Conservation (phyloP, 2,888 invertebrate genomes). For the Salpingus planirostris region DNA sequence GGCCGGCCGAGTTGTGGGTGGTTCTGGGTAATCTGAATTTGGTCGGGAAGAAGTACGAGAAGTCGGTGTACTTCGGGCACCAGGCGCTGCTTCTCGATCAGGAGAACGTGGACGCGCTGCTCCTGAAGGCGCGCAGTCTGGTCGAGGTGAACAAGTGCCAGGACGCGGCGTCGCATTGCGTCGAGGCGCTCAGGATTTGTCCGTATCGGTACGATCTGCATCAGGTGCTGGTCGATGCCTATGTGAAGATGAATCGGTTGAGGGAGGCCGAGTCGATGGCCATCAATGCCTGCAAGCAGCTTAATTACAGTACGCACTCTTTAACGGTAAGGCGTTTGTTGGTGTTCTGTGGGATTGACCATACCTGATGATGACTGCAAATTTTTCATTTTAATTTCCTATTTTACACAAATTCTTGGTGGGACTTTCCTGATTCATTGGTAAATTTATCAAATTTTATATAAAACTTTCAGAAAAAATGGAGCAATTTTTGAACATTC, state of each 20-base stretch:
- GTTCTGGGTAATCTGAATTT: constrained; percentile 65
- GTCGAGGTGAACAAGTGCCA: constrained; percentile 56
- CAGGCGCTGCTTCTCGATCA: constrained; percentile 56
- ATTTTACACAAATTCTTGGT: too few species aligned
- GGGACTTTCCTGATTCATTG: too few species aligned
- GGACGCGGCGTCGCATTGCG: constrained; percentile 57
- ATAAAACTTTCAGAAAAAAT: too few species aligned
- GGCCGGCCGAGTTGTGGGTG: constrained; percentile 60
- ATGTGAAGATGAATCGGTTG: constrained; percentile 55
- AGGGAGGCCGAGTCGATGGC: constrained; percentile 68
- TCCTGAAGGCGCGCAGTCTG: constrained; percentile 63
- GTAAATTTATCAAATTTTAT: too few species aligned
- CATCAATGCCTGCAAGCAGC: constrained; percentile 59
- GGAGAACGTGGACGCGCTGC: constrained; percentile 59
- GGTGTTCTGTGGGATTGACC: background rate
- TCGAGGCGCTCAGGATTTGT: constrained; percentile 55
- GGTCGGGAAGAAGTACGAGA: constrained; percentile 53
- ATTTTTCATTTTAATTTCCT: background rate
- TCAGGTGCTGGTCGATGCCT: constrained; percentile 69
- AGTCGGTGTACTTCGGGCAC: constrained; percentile 64
- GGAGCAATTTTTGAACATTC: too few species aligned
- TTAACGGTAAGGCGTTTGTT: constrained; percentile 51
- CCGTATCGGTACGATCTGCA: constrained; percentile 60
- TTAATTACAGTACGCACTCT: constrained; percentile 63
- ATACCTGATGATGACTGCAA: background rate